These are phyloP conservation scores for Dasypus novemcinctus DNA, from an alignment of 2,113 vertebrate species.

Conservation along the genomic window DNA sequence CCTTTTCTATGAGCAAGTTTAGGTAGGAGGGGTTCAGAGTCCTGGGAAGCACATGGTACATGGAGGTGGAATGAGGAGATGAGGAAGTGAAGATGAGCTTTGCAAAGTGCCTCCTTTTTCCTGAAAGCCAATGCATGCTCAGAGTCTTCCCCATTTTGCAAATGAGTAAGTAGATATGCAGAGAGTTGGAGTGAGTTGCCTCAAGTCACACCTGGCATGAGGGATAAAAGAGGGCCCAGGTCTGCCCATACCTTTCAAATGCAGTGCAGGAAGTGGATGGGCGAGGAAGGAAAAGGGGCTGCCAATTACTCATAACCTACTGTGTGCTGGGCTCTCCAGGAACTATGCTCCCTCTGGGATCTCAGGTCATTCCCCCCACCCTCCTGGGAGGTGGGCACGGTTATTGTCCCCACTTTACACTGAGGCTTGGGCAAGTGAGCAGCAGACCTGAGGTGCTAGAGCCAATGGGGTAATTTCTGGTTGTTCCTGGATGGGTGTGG, in stretches of 20 bases:
- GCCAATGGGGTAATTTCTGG: not conserved
- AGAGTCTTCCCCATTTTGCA: not conserved
- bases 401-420: not conserved
- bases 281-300: no score
- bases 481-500: not conserved
- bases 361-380: not conserved
- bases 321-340: not conserved
- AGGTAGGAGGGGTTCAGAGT: not conserved
- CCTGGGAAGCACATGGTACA: not conserved
- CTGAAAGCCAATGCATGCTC: not conserved
- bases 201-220: not conserved
- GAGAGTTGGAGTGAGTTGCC: not conserved
- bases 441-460: not conserved
- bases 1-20: not conserved
- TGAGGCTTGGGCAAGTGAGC: not conserved
- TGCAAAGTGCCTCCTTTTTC: not conserved
- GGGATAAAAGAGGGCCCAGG: not conserved
- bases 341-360: not conserved
- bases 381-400: not conserved
- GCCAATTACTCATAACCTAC: not conserved
- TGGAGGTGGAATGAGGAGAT: not conserved
- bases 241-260: not conserved
- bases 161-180: not conserved
- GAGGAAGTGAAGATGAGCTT: not conserved
- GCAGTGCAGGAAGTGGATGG: not conserved